Percentiles rank a stretch among this genome's conserved stretches.
phyloP scores from a whole-genome alignment of 1,140 invertebrate species.

The Copidosoma floridanum region DNA sequence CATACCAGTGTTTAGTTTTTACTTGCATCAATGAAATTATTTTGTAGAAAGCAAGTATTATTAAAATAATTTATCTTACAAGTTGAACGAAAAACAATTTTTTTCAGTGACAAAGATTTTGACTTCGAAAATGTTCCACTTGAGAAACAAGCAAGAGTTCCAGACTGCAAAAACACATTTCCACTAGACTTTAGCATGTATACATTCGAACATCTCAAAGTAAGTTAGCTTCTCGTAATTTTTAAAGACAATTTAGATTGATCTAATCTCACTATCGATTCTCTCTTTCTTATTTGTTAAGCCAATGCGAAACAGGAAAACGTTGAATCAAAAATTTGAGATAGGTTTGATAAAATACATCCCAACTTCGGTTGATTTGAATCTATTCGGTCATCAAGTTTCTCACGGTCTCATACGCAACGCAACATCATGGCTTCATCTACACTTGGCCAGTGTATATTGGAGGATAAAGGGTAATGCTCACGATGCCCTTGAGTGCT shows the following conservation, averaged over 20 bases:
- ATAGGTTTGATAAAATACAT: slow-evolving; percentile 64
- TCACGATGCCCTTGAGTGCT: slow-evolving; percentile 77
- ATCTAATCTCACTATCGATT: neutral
- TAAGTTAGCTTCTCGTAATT: slow-evolving; percentile 43
- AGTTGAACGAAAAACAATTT: too few relatives aligned
- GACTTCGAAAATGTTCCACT: slow-evolving; percentile 34
- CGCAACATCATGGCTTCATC: slow-evolving; percentile 78
- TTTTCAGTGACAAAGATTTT: too few relatives aligned
- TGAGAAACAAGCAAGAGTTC: slow-evolving; percentile 32
- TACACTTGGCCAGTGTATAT: slow-evolving; percentile 81
- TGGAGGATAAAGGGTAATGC: slow-evolving; percentile 81
- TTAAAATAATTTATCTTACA: too few relatives aligned
- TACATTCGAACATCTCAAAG: slow-evolving; percentile 78
- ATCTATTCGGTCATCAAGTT: slow-evolving; percentile 68
- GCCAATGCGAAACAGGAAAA: slow-evolving; percentile 65
- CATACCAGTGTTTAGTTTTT: too few relatives aligned
- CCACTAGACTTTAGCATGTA: slow-evolving; percentile 74
- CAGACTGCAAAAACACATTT: slow-evolving; percentile 40
- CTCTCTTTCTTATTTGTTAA: slow-evolving; percentile 39
- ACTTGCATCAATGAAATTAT: too few relatives aligned
- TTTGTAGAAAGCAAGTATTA: too few relatives aligned
- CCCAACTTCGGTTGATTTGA: slow-evolving; percentile 62
- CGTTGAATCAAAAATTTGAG: slow-evolving; percentile 67
- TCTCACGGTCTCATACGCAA: slow-evolving; percentile 68
- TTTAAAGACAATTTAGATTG: too few relatives aligned